phyloP scores from a whole-genome alignment of 2,113 vertebrate species.

The Psilopsiagon aurifrons region DNA sequence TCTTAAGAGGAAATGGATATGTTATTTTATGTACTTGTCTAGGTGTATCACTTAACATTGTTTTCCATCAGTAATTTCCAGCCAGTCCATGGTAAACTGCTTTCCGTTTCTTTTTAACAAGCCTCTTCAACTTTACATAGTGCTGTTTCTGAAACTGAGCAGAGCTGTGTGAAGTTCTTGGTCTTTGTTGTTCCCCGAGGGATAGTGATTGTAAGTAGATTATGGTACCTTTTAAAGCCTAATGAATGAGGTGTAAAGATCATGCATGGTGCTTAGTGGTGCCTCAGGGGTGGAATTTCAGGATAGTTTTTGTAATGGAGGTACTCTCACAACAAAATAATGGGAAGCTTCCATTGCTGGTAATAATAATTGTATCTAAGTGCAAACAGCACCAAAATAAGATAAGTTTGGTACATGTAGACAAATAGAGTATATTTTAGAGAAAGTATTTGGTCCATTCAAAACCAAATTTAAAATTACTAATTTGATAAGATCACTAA shows the following conservation, averaged over 20 bases:
- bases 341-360: not conserved
- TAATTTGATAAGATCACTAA: not conserved
- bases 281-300: not conserved
- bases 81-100: not conserved
- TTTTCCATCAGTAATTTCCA: not conserved
- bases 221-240: not conserved
- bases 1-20: not conserved
- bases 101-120: not conserved
- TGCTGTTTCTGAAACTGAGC: not conserved
- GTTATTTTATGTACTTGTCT: not conserved
- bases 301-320: not conserved
- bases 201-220: not conserved
- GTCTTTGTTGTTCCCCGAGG: not conserved
- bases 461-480: not conserved
- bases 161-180: not conserved
- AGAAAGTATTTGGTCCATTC: not conserved
- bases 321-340: not conserved
- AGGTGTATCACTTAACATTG: not conserved
- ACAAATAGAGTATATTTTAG: not conserved
- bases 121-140: not conserved
- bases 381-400: not conserved
- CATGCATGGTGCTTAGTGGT: not conserved
- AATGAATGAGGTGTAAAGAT: not conserved
- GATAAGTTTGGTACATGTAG: not conserved
- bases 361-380: not conserved